phyloP scores from a whole-genome alignment of 2,888 invertebrate species.

The Eupithecia abbreviata region DNA sequence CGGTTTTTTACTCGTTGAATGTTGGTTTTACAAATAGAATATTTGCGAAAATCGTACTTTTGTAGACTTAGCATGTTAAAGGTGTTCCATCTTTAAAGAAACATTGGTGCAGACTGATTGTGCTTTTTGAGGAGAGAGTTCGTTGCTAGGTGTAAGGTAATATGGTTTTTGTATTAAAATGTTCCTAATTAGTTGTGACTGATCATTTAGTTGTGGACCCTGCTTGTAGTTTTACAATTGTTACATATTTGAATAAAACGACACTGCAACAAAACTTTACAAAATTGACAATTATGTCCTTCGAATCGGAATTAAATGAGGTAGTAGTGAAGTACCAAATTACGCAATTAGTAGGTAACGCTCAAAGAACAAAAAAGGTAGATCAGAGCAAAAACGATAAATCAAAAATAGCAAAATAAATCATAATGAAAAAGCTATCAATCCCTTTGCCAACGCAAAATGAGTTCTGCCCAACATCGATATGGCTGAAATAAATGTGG shows the following conservation, averaged over 20 bases:
- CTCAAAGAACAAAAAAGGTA: not conserved
- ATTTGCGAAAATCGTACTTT: not conserved
- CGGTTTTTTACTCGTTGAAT: not conserved
- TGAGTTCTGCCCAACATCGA: conserved; percentile 17
- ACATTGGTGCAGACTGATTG: conserved; percentile 75
- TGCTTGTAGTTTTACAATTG: conserved; percentile 57
- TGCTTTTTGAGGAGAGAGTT: conserved; percentile 69
- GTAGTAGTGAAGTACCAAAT: not conserved
- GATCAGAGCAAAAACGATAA: not conserved
- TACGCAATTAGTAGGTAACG: not conserved
- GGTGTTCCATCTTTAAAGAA: conserved; percentile 31
- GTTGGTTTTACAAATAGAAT: not conserved
- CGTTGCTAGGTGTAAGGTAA: conserved; percentile 59
- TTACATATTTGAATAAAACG: conserved; percentile 39
- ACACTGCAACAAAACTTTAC: conserved; percentile 1
- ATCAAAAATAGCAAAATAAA: conserved; percentile 1
- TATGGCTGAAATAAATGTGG: conserved; percentile 27
- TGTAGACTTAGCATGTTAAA: not conserved
- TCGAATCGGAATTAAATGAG: not conserved
- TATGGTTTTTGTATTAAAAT: conserved; percentile 75
- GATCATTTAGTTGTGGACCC: conserved; percentile 50
- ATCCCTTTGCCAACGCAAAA: conserved; percentile 13
- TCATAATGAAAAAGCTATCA: conserved; percentile 12
- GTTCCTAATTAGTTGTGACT: conserved; percentile 76
- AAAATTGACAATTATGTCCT: not conserved